These are phyloP conservation scores for Hippopotamyrus pictus DNA, from an alignment of 2,797 vertebrate genomes.

Conservation along the genomic window DNA sequence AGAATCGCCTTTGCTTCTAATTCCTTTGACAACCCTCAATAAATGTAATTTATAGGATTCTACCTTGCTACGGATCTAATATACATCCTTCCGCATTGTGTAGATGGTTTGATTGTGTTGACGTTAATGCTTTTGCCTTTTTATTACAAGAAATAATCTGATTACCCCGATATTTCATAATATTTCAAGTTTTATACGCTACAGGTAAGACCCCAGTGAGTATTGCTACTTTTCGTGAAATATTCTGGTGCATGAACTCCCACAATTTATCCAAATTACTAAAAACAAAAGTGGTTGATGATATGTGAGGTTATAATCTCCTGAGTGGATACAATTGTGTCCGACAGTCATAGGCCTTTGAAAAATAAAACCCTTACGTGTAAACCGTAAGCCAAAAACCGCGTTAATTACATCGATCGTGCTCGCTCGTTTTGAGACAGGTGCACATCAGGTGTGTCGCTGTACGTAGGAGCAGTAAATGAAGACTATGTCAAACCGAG, in stretches of 20 bases:
- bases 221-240: background rate
- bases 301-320: background rate
- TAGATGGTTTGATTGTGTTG: background rate
- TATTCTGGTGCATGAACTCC: background rate
- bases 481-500: background rate
- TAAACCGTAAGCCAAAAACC: background rate
- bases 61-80: background rate
- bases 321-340: background rate
- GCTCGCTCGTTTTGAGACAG: background rate
- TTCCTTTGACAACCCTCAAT: background rate
- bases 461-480: background rate
- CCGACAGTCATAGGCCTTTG: background rate
- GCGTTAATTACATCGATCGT: background rate
- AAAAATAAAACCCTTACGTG: background rate
- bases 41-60: background rate
- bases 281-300: background rate
- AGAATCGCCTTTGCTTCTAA: background rate
- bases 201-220: background rate
- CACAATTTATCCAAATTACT: background rate
- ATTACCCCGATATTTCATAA: background rate
- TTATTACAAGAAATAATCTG: background rate
- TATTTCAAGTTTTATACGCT: background rate
- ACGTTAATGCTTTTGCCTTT: background rate
- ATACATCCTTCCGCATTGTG: background rate
- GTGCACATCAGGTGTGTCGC: background rate